Conservation (phyloP, 1,140 invertebrate species). For the Uloborus diversus region DNA sequence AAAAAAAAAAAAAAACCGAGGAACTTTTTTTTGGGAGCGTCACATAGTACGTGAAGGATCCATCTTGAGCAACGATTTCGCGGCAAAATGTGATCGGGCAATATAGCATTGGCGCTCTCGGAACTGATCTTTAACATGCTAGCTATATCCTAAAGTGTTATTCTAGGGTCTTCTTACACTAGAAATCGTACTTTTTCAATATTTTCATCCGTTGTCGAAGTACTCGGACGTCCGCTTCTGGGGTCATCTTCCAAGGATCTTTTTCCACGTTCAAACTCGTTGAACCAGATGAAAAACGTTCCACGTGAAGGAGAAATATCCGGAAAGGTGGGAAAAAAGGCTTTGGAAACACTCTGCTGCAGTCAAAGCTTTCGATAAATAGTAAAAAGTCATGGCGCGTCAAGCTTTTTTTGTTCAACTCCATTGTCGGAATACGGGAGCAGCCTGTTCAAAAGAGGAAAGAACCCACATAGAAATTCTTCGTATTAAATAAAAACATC, state of each 20-base stretch:
- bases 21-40: neutral
- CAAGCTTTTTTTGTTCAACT: neutral
- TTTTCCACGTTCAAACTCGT: neutral
- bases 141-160: neutral
- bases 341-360: neutral
- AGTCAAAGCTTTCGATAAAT: neutral
- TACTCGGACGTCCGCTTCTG: neutral
- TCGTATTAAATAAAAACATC: neutral
- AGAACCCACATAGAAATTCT: neutral
- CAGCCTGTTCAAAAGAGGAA: neutral
- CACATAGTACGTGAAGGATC: neutral
- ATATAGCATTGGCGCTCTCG: neutral
- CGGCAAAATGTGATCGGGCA: neutral
- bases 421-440: neutral
- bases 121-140: neutral
- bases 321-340: neutral
- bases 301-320: neutral
- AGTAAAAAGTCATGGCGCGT: neutral
- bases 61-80: neutral
- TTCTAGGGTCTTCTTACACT: neutral
- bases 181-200: neutral
- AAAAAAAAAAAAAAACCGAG: too few relatives aligned
- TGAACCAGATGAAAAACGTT: neutral
- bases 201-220: neutral
- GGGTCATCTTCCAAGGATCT: too few relatives aligned